phyloP scores from a whole-genome alignment of 2,113 vertebrate genomes.

The Anolis carolinensis region DNA sequence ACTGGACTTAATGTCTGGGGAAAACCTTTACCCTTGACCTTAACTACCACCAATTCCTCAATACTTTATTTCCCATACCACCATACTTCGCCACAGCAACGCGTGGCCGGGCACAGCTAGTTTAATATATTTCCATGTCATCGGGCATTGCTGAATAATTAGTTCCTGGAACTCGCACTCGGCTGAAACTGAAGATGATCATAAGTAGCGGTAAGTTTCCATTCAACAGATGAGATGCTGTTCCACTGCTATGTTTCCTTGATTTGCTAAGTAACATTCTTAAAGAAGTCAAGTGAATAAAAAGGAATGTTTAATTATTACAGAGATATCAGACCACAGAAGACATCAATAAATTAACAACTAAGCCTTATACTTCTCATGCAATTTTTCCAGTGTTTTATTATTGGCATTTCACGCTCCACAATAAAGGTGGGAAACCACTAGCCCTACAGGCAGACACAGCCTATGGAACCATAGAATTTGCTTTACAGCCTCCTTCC shows the following conservation, averaged over 20 bases:
- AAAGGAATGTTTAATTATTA: constrained; percentile 4
- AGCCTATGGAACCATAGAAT: background rate
- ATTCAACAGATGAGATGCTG: constrained; percentile 60
- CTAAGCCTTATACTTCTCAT: background rate
- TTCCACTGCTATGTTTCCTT: constrained; percentile 33
- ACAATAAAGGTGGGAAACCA: background rate
- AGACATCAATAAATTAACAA: background rate
- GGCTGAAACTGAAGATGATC: constrained; percentile 69
- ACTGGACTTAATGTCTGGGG: no score
- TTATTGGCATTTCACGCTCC: background rate
- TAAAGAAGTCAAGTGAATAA: background rate
- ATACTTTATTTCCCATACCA: no score
- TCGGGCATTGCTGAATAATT: constrained; percentile 71
- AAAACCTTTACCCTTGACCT: no score
- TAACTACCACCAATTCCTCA: no score
- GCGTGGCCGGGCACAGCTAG: no score
- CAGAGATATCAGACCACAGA: background rate
- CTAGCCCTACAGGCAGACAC: background rate
- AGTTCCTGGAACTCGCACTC: constrained; percentile 70
- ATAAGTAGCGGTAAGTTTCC: constrained; percentile 74
- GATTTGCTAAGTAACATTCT: constrained; percentile 31
- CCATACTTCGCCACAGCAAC: no score
- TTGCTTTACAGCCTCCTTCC: no score
- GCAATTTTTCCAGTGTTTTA: background rate
- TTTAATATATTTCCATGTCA: constrained; percentile 75